A percentile compares a stretch with the other conserved stretches of the same genome.
These are phyloP conservation scores for Mycteria americana DNA, from an alignment of 2,797 vertebrate genomes.

Conservation along the genomic window DNA sequence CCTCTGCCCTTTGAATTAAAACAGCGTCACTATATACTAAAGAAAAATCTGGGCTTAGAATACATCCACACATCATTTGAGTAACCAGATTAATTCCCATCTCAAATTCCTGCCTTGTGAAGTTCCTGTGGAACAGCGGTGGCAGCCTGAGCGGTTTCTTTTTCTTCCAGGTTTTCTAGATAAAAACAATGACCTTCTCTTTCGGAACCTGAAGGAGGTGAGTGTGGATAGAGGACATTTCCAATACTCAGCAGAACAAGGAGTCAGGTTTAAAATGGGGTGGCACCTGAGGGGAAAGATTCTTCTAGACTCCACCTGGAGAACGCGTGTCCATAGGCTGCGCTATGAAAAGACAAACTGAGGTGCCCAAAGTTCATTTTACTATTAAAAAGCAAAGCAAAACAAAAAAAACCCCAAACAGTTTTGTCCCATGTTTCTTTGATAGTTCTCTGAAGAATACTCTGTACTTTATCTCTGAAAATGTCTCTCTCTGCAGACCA, in stretches of 20 bases:
- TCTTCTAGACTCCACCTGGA: background rate
- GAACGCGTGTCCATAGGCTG: background rate
- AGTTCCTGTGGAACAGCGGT: background rate
- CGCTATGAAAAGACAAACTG: background rate
- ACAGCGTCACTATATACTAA: background rate
- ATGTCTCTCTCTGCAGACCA: slow-evolving; percentile 77
- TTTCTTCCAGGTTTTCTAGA: slow-evolving; percentile 88
- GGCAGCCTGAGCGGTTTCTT: background rate
- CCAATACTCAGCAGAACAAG: background rate
- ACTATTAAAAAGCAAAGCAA: background rate
- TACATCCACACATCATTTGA: background rate
- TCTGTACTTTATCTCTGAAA: background rate
- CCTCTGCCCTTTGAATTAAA: background rate
- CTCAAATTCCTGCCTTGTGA: background rate
- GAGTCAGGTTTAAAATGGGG: background rate
- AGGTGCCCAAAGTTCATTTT: background rate
- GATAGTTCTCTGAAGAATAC: background rate
- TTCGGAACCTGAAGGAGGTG: slow-evolving; percentile 97
- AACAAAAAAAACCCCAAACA: background rate
- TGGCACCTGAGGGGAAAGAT: background rate
- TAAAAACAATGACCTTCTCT: slow-evolving; percentile 98
- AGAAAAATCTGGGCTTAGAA: background rate
- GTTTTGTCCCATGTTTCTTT: background rate
- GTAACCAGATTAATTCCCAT: background rate
- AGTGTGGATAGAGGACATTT: slow-evolving; percentile 19